Evolutionary conservation across 2,113 vertebrate species (phyloP).

Genomic region (Leptodactylus fuscus): DNA sequence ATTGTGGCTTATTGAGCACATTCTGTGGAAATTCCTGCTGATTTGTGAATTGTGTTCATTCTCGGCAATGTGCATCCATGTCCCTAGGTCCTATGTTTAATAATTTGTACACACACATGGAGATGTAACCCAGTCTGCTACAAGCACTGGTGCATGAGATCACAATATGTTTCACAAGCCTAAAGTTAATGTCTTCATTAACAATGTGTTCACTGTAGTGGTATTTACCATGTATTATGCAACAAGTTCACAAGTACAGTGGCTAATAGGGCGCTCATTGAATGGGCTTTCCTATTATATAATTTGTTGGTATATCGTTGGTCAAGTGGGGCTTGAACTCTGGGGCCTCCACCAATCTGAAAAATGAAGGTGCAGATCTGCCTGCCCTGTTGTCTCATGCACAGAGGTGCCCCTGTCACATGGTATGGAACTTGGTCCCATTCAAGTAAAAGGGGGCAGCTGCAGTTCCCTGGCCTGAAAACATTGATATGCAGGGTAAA

Average conservation of each 20-base stretch:
- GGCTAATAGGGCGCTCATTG: background rate
- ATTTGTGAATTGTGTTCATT: conserved; percentile 12
- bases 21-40: background rate
- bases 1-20: background rate
- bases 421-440: too few species aligned
- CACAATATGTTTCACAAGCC: conserved; percentile 19
- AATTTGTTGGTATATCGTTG: too few species aligned
- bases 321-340: too few species aligned
- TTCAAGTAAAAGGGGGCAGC: too few species aligned
- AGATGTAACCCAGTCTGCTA: background rate
- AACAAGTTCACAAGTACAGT: background rate
- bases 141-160: conserved; percentile 23
- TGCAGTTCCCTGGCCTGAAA: too few species aligned
- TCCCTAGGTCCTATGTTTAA: conserved; percentile 20
- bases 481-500: too few species aligned
- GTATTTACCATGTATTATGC: background rate
- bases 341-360: too few species aligned
- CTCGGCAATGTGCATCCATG: background rate
- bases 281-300: too few species aligned
- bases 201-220: background rate
- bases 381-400: too few species aligned
- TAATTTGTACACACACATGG: conserved; percentile 31
- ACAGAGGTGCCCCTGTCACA: too few species aligned
- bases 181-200: background rate
- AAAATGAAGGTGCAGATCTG: too few species aligned